phyloP scores from a whole-genome alignment of 2,888 invertebrate genomes.

The Chamaedrilus cognettii region DNA sequence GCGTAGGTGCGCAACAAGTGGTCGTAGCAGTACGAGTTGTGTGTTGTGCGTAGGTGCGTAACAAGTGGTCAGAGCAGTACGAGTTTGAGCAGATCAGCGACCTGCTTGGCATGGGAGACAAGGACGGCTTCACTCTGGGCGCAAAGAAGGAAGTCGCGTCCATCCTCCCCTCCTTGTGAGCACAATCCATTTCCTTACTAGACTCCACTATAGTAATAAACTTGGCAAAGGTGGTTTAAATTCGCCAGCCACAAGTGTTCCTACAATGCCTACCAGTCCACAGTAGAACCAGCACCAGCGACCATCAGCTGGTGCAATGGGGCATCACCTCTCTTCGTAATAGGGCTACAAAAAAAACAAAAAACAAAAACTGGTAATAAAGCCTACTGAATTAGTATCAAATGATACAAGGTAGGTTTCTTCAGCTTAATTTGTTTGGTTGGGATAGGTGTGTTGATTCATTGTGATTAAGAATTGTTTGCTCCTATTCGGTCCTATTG shows the following conservation, averaged over 20 bases:
- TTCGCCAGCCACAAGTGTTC: too few species aligned
- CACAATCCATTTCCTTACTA: too few species aligned
- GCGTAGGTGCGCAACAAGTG: neutral
- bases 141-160: slow-evolving; percentile 33
- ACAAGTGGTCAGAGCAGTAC: slow-evolving; percentile 96
- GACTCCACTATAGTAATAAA: neutral
- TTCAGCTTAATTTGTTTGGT: too few species aligned
- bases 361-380: neutral
- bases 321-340: neutral
- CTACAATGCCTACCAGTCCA: too few species aligned
- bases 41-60: slow-evolving; percentile 68
- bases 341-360: neutral
- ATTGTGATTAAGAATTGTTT: too few species aligned
- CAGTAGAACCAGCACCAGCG: too few species aligned
- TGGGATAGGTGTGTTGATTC: too few species aligned
- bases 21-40: neutral
- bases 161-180: slow-evolving; percentile 50
- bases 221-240: too few species aligned
- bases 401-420: too few species aligned
- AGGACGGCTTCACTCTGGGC: slow-evolving; percentile 41
- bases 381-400: too few species aligned
- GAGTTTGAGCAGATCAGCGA: slow-evolving; percentile 96
- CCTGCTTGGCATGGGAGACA: slow-evolving; percentile 88
- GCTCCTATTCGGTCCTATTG: too few species aligned
- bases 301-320: too few species aligned